These are phyloP conservation scores for Myrmecobius fasciatus DNA, from an alignment of 2,113 vertebrate genomes.

Conservation along the genomic window DNA sequence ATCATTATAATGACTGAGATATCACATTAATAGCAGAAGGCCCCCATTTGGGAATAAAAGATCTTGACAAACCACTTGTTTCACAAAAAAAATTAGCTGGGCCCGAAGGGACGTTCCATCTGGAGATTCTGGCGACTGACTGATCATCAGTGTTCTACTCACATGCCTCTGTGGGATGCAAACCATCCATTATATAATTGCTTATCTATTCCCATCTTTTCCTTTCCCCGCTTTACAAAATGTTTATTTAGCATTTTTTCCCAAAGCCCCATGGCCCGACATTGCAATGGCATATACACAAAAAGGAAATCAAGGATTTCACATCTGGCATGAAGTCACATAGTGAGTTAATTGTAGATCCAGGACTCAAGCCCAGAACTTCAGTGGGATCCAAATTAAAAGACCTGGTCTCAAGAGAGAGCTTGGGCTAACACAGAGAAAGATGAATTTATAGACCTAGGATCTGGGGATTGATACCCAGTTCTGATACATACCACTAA, in stretches of 20 bases:
- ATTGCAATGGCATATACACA: neutral
- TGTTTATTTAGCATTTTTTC: neutral
- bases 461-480: neutral
- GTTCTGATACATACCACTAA: neutral
- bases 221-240: neutral
- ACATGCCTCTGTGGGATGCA: constrained; percentile 3
- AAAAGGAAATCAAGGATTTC: neutral
- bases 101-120: neutral
- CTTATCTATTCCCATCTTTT: neutral
- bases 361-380: neutral
- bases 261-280: neutral
- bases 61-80: constrained; percentile 35
- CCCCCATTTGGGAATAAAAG: constrained; percentile 40
- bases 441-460: neutral
- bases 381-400: neutral
- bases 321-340: neutral
- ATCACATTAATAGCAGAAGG: neutral
- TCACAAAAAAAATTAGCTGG: constrained; percentile 50
- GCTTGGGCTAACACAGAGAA: neutral
- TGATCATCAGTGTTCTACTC: neutral
- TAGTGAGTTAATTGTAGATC: neutral
- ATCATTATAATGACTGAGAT: constrained; percentile 29
- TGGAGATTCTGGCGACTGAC: constrained; percentile 8
- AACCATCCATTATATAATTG: neutral
- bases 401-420: neutral